Conservation (phyloP, 2,888 invertebrate species). For the Phortica okadai region DNA sequence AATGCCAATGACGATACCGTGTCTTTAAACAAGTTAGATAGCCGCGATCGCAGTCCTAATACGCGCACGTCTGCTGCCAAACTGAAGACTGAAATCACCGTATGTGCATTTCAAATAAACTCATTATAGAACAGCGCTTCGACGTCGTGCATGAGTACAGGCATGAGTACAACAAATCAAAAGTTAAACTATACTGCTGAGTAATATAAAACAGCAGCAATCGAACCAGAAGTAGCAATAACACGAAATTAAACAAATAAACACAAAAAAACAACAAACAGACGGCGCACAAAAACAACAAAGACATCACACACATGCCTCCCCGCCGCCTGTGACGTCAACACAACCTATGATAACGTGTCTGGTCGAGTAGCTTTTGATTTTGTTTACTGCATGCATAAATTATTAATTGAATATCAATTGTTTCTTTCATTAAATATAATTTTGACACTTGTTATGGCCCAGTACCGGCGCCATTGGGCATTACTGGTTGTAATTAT, state of each 20-base stretch:
- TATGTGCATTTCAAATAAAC: constrained; percentile 24
- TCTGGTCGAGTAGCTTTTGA: neutral
- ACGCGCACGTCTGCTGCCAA: neutral
- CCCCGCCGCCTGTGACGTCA: neutral
- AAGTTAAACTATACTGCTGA: constrained; percentile 22
- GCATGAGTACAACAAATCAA: constrained; percentile 4
- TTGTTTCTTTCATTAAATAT: neutral
- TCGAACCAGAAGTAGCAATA: neutral
- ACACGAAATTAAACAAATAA: constrained; percentile 11
- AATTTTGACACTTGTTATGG: neutral
- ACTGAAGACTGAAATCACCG: constrained; percentile 40
- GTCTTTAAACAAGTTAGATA: neutral
- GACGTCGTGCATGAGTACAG: neutral
- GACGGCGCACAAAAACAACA: neutral
- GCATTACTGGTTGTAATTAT: neutral
- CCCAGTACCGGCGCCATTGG: neutral
- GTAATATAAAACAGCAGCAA: constrained; percentile 23
- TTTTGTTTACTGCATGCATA: constrained; percentile 18
- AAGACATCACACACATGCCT: neutral
- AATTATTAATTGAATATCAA: constrained; percentile 22
- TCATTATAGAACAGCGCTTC: constrained; percentile 17
- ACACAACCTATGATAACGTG: neutral
- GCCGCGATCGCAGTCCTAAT: constrained; percentile 8
- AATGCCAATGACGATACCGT: neutral
- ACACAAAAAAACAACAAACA: constrained; percentile 3